Conservation (phyloP, 2,113 vertebrate genomes). For the Macquaria ambigua region DNA sequence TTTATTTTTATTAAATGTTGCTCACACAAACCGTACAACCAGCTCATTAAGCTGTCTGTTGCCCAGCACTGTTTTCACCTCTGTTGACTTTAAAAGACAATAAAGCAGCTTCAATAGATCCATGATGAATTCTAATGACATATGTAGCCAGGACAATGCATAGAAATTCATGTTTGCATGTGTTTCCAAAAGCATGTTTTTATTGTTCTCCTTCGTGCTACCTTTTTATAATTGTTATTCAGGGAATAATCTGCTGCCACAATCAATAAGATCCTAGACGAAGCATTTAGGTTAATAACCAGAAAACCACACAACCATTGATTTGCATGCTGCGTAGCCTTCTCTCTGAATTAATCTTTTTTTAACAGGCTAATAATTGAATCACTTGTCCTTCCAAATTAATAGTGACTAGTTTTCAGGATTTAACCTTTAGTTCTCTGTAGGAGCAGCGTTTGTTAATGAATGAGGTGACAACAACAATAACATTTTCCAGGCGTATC, state of each 20-base stretch:
- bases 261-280: neutral
- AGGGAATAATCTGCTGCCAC: neutral
- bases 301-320: conserved; percentile 2
- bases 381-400: neutral
- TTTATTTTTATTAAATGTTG: neutral
- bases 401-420: conserved; percentile 4
- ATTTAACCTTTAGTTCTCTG: conserved; percentile 23
- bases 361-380: conserved; percentile 1
- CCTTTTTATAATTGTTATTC: conserved; percentile 18
- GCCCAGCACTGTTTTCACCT: neutral
- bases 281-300: neutral
- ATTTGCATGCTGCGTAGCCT: neutral
- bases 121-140: neutral
- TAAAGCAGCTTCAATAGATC: neutral
- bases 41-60: neutral
- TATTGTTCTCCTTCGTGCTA: neutral
- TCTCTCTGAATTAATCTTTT: neutral
- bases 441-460: too few species aligned
- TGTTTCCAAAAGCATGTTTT: neutral
- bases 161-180: neutral
- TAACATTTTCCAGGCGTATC: neutral
- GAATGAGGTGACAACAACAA: too few species aligned
- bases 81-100: neutral
- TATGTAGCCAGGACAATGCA: neutral
- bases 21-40: neutral